Evolutionary conservation across 2,888 invertebrate genomes (phyloP), one percentile per base, ranked within the genome.

Genomic region (Tetheella fluctuosa): DNA sequence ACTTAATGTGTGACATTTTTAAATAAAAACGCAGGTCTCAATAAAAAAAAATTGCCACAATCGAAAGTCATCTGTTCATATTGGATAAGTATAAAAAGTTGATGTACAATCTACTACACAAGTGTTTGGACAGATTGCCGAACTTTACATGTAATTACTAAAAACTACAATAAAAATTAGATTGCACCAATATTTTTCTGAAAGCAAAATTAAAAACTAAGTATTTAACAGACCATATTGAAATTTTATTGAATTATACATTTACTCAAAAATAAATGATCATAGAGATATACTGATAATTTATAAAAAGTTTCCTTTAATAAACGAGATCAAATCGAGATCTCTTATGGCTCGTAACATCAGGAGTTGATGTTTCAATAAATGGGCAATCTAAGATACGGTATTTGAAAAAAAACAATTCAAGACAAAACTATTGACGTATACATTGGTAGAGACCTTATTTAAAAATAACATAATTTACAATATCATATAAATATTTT

Each of bases 71-170:
- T 34, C 39, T 20, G 20, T 48, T 6, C n/a, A 17, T 48, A 3
- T 20, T 34, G 39, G 39, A n/a, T n/a, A 13, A 71, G 70, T 78
- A 79, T 76, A 76, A 79, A 79, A 77, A 76, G 74, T 79, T 71
- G 81, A 83, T 83, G 70, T 82, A 83, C 83, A 83, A 77, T 68
- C 77, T 76, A 79, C 70, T 70, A 71, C 58, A 72, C 74, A 79
- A 73, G 64, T 67, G 68, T 67, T 67, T 48, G 20, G 68, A 60
- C 60, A 60, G 59, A 68, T 73, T 28, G 12, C 28, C 17, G 25
- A 54, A 25, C 28, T 54, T 25, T n/a, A n/a, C n/a, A n/a, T n/a
- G n/a, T 28, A 23, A 30, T 54, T 15, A 28, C 15, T 17, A 8
- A 42, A 20, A 39, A 39, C 1, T 39, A 25, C 2, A 6, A 4